These are phyloP conservation scores for Scrobipalpa costella DNA, from an alignment of 2,888 invertebrate genomes.

Conservation along the genomic window DNA sequence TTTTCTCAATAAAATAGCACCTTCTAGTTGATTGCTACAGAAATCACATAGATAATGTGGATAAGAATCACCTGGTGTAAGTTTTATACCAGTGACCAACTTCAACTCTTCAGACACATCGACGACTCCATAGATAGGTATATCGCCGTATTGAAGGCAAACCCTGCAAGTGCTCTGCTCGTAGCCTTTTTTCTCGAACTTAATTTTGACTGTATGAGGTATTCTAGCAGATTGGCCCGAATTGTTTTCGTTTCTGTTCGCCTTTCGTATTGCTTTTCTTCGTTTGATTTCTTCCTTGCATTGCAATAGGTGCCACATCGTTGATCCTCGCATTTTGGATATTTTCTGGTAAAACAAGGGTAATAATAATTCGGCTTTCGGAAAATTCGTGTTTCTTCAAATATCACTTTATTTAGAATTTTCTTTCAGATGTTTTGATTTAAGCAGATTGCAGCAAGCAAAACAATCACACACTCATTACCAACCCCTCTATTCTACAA, in stretches of 20 bases:
- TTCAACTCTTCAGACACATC: constrained; percentile 53
- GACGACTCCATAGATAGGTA: constrained; percentile 56
- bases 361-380: neutral
- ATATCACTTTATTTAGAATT: too few relatives aligned
- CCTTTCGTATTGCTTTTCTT: constrained; percentile 24
- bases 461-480: too few relatives aligned
- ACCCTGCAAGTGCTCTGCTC: constrained; percentile 53
- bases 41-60: constrained; percentile 63
- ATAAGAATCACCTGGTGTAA: constrained; percentile 52
- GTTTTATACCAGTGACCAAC: constrained; percentile 53
- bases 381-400: too few relatives aligned
- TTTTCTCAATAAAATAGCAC: constrained; percentile 64
- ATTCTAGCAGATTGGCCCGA: neutral
- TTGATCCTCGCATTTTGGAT: neutral
- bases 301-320: constrained; percentile 56
- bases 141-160: constrained; percentile 63
- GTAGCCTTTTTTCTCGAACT: constrained; percentile 30
- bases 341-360: neutral
- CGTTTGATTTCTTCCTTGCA: constrained; percentile 39
- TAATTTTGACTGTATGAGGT: constrained; percentile 28
- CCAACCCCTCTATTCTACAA: too few relatives aligned
- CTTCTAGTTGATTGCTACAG: constrained; percentile 58
- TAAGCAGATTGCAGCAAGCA: too few relatives aligned
- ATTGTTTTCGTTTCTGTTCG: neutral
- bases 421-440: too few relatives aligned